phyloP scores from a whole-genome alignment of 1,140 invertebrate species.

The Sitodiplosis mosellana region DNA sequence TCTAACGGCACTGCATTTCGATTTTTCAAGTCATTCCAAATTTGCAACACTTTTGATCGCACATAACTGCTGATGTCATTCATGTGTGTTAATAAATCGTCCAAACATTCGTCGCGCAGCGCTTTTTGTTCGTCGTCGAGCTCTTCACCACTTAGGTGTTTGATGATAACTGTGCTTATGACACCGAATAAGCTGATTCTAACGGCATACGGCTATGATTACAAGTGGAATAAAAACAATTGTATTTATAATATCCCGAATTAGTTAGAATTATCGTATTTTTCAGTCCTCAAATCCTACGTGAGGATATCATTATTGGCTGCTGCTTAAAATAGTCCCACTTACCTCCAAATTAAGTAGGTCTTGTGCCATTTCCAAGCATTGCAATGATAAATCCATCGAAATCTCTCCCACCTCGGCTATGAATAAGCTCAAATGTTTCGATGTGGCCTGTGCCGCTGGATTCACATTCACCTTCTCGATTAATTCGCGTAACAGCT shows the following conservation, averaged over 20 bases:
- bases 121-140: conserved; percentile 42
- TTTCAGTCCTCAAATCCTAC: too few species aligned
- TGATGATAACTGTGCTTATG: conserved; percentile 52
- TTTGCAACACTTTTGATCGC: conserved; percentile 56
- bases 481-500: conserved; percentile 17
- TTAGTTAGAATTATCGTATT: too few species aligned
- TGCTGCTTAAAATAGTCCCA: not conserved
- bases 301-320: too few species aligned
- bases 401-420: conserved; percentile 15
- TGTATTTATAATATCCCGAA: not conserved
- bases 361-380: conserved; percentile 17
- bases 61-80: conserved; percentile 69
- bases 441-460: conserved; percentile 13
- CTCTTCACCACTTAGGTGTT: conserved; percentile 47
- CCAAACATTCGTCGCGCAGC: conserved; percentile 49
- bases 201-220: conserved; percentile 49
- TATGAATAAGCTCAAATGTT: conserved; percentile 18
- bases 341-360: conserved; percentile 17
- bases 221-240: not conserved
- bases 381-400: conserved; percentile 17
- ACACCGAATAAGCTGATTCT: conserved; percentile 63
- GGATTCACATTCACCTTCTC: conserved; percentile 13
- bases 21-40: conserved; percentile 51
- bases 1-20: conserved; percentile 53
- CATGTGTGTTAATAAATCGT: conserved; percentile 57